Percentiles rank a stretch among this genome's conserved stretches.
Conservation (phyloP, 1,140 invertebrate species). For the Sesamia nonagrioides region DNA sequence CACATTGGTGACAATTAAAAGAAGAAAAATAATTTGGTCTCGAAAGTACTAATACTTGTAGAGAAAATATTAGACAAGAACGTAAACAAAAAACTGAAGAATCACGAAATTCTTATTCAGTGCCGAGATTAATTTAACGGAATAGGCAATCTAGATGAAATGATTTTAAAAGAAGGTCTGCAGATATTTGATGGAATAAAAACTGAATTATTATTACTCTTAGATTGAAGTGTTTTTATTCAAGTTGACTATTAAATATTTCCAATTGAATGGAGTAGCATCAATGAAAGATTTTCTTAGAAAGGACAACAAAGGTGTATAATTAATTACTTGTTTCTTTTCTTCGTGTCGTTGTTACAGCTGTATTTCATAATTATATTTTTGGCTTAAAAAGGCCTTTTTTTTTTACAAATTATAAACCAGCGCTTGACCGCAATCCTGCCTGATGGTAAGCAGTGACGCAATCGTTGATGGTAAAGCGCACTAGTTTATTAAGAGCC, state of each 20-base stretch:
- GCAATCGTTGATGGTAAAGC: no score
- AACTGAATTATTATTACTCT: constrained; percentile 31
- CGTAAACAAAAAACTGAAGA: background rate
- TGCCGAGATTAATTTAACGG: background rate
- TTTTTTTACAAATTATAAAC: no score
- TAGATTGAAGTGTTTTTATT: constrained; percentile 13
- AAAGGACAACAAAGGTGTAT: constrained; percentile 6
- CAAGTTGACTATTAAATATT: constrained; percentile 15
- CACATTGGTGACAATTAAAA: background rate
- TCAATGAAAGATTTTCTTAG: constrained; percentile 2
- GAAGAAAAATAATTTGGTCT: background rate
- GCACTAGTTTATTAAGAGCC: no score
- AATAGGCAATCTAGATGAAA: constrained; percentile 35
- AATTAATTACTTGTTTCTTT: background rate
- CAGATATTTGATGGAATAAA: constrained; percentile 34
- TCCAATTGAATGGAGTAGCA: background rate
- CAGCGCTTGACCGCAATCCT: no score
- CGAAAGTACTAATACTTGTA: background rate
- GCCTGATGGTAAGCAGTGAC: no score
- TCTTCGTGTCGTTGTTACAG: no score
- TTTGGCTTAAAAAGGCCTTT: no score
- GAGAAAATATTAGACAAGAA: constrained; percentile 2
- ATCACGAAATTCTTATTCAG: constrained; percentile 8
- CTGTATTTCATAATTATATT: no score
- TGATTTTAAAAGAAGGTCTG: constrained; percentile 21